Evolutionary conservation across 2,113 vertebrate species (phyloP).

Genomic region (Corythoichthys haematopterus): DNA sequence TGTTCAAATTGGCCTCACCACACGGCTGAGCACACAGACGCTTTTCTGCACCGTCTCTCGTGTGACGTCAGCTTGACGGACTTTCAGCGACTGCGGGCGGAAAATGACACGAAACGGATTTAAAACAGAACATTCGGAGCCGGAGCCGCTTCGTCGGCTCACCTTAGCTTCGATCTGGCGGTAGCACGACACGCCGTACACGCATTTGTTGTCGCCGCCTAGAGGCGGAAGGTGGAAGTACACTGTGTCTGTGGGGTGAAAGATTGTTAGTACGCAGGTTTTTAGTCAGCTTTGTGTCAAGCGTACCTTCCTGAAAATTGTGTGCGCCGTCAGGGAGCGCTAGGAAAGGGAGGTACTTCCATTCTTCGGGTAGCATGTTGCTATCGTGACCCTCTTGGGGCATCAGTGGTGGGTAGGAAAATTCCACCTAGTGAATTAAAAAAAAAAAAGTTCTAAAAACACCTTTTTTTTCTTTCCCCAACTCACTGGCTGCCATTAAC

Average conservation of each 20-base stretch:
- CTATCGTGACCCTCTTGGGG: conserved; percentile 86
- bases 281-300: too few species aligned
- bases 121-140: too few species aligned
- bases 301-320: conserved; percentile 92
- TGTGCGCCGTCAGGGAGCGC: conserved; percentile 93
- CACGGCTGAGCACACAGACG: conserved; percentile 92
- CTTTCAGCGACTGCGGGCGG: conserved; percentile 81
- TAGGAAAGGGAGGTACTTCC: conserved; percentile 95
- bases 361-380: conserved; percentile 84
- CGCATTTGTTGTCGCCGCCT: conserved; percentile 78
- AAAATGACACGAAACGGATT: not conserved
- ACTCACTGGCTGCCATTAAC: too few species aligned
- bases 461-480: too few species aligned
- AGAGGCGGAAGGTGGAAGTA: conserved; percentile 94
- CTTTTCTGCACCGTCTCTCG: conserved; percentile 98
- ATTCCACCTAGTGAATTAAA: conserved; percentile 81
- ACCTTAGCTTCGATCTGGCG: conserved; percentile 98
- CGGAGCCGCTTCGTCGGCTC: not conserved
- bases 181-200: conserved; percentile 95
- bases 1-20: conserved; percentile 77
- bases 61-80: conserved; percentile 92
- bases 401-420: conserved; percentile 90
- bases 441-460: not conserved
- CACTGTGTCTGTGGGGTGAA: conserved; percentile 80
- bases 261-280: too few species aligned